These are phyloP conservation scores for Lithophane leautieri DNA, from an alignment of 2,888 invertebrate species.

Conservation along the genomic window DNA sequence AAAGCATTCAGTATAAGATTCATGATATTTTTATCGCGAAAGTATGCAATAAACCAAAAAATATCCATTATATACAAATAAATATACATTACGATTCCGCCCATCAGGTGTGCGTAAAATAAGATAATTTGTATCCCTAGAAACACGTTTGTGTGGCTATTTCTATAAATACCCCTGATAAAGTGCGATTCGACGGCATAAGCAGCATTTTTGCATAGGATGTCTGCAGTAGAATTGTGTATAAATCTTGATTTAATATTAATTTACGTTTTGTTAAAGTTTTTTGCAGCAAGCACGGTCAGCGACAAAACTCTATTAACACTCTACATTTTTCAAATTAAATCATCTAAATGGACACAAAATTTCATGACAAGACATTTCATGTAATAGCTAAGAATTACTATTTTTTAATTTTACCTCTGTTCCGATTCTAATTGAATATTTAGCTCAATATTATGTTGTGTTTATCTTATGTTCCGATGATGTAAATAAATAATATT, in stretches of 20 bases:
- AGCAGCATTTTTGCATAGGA: background rate
- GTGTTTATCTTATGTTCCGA: no score
- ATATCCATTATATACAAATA: conserved; percentile 9
- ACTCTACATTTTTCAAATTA: background rate
- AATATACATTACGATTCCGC: conserved; percentile 15
- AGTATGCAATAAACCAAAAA: no score
- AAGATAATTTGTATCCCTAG: conserved; percentile 23
- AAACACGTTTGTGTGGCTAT: conserved; percentile 9
- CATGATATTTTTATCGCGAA: background rate
- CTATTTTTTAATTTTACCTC: background rate
- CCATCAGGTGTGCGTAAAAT: conserved; percentile 18
- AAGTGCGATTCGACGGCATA: background rate
- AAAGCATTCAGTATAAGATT: background rate
- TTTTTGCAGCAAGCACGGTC: background rate
- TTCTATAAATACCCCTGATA: conserved; percentile 26
- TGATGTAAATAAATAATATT: no score
- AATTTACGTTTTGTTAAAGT: background rate
- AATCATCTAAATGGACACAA: background rate
- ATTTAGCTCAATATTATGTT: background rate
- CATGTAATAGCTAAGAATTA: no score
- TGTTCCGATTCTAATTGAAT: background rate
- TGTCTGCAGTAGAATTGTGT: background rate
- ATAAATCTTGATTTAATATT: background rate
- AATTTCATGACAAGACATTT: no score
- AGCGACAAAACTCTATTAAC: background rate